Conservation (phyloP, 2,797 vertebrate genomes). For the Falco berigora region DNA sequence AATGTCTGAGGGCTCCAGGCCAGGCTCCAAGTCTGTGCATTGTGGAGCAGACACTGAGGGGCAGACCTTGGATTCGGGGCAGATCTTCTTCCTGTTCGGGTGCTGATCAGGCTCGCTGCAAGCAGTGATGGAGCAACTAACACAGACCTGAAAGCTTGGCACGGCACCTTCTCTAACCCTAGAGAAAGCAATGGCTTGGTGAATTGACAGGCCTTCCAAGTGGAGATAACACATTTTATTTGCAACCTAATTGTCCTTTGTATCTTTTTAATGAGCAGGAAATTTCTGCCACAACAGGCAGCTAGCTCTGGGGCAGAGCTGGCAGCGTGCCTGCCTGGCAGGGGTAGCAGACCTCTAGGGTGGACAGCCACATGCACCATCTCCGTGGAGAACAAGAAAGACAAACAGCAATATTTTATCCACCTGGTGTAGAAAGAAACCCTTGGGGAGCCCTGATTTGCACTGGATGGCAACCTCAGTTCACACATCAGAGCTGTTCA, state of each 20-base stretch:
- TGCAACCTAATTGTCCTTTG: background rate
- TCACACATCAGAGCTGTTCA: background rate
- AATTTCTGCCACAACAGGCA: background rate
- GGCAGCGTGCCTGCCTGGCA: background rate
- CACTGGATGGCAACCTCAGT: background rate
- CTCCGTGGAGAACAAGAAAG: background rate
- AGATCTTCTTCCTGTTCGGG: background rate
- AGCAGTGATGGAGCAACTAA: background rate
- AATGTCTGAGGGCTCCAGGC: background rate
- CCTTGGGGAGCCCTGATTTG: background rate
- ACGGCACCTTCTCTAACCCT: background rate
- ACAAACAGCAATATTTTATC: background rate
- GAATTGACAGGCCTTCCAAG: background rate
- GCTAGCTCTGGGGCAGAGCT: background rate
- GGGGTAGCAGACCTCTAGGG: background rate
- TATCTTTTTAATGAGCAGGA: background rate
- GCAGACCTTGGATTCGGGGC: background rate
- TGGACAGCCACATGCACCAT: background rate
- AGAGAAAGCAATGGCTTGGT: background rate
- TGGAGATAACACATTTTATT: background rate
- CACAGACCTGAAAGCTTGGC: background rate
- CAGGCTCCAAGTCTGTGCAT: background rate
- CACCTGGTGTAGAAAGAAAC: background rate
- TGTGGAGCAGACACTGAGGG: background rate
- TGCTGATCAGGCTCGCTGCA: background rate